Percentiles rank a stretch among this genome's conserved stretches.
These are phyloP conservation scores for Nasua narica DNA, from an alignment of 2,797 vertebrate species.

Conservation along the genomic window DNA sequence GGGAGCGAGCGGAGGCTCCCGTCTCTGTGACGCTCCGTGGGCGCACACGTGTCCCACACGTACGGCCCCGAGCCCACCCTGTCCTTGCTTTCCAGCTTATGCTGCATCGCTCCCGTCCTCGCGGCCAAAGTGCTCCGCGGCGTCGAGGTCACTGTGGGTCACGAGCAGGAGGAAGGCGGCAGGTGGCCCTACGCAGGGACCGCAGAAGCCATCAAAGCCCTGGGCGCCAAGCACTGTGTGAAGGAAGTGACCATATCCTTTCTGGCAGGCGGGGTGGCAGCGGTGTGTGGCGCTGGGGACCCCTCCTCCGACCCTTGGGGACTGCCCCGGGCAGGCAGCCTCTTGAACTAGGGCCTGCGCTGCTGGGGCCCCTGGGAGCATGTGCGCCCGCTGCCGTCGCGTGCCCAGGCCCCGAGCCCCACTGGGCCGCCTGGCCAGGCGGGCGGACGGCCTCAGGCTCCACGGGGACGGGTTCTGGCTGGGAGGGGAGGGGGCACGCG, in stretches of 20 bases:
- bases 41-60: no score
- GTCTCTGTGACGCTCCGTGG: fast-evolving
- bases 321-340: not conserved
- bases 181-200: conserved; percentile 90
- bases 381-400: fast-evolving
- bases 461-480: not conserved
- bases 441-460: not conserved
- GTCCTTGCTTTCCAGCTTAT: conserved; percentile 84
- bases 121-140: conserved; percentile 91
- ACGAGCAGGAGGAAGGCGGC: conserved; percentile 90
- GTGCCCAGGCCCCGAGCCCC: fast-evolving
- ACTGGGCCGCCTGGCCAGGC: not conserved
- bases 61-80: fast-evolving
- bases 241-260: conserved; percentile 92
- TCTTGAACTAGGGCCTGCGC: not conserved
- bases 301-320: fast-evolving
- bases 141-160: conserved; percentile 93
- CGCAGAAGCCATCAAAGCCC: conserved; percentile 85
- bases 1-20: not conserved
- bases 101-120: conserved; percentile 93
- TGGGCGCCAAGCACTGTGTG: conserved; percentile 88
- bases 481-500: fast-evolving
- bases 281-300: fast-evolving
- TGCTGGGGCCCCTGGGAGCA: not conserved
- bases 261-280: not conserved